Evolutionary conservation across 2,888 invertebrate genomes (phyloP).

Genomic region (Macrosiphum euphorbiae): DNA sequence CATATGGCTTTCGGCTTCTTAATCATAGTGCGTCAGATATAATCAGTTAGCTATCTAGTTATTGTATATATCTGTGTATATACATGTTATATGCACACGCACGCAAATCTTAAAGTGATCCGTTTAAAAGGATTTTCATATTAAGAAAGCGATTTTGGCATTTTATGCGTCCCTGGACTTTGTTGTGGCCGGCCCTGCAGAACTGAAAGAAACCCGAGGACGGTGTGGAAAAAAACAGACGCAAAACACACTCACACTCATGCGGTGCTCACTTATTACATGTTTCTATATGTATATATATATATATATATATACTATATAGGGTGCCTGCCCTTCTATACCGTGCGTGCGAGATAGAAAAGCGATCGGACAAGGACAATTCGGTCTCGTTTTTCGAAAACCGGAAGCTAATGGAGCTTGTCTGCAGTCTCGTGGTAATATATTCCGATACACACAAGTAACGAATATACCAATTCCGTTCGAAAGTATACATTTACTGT

Average conservation of each 20-base stretch:
- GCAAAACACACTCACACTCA: neutral
- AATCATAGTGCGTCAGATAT: too few species aligned
- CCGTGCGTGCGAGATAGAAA: slow-evolving; percentile 32
- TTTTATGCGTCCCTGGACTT: slow-evolving; percentile 26
- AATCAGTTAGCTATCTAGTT: too few species aligned
- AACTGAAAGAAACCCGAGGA: neutral
- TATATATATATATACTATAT: too few species aligned
- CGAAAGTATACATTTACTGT: neutral
- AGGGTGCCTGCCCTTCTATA: neutral
- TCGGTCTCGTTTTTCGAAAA: slow-evolving; percentile 60
- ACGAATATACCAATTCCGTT: slow-evolving; percentile 11
- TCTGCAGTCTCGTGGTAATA: slow-evolving; percentile 42
- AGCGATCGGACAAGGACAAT: slow-evolving; percentile 58
- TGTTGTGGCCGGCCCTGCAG: neutral
- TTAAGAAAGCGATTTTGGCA: slow-evolving; percentile 24
- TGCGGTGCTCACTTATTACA: neutral
- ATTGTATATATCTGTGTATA: too few species aligned
- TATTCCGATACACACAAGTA: slow-evolving; percentile 31
- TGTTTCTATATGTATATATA: neutral
- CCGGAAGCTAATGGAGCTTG: slow-evolving; percentile 64
- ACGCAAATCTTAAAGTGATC: slow-evolving; percentile 26
- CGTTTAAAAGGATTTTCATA: slow-evolving; percentile 53
- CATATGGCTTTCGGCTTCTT: too few species aligned
- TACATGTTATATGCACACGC: neutral
- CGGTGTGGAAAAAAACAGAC: neutral